Conservation (phyloP, 35 echinoderm and acorn worm species). For the Ptychodera flava region DNA sequence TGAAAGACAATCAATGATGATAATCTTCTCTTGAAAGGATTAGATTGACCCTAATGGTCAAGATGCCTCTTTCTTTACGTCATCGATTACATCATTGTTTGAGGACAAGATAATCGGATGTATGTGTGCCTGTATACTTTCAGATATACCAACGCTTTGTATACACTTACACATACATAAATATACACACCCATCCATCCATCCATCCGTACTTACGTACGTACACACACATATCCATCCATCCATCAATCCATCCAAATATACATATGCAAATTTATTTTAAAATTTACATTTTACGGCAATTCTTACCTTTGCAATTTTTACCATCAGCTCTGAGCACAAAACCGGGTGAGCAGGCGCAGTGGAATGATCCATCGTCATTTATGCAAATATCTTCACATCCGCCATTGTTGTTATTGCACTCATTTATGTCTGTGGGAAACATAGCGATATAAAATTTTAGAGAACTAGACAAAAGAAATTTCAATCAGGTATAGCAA, state of each 20-base stretch:
- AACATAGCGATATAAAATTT: no score
- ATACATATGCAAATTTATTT: slow-evolving; percentile 3
- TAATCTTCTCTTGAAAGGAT: no score
- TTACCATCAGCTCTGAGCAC: slow-evolving; percentile 57
- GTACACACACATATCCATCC: slow-evolving; percentile 9
- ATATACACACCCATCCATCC: not conserved
- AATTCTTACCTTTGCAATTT: slow-evolving; percentile 72
- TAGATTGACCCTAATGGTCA: no score
- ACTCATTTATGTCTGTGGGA: slow-evolving; percentile 95
- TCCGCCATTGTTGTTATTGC: slow-evolving; percentile 58
- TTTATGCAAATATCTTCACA: slow-evolving; percentile 87
- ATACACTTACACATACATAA: slow-evolving; percentile 7
- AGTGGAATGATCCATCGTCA: slow-evolving; percentile 60
- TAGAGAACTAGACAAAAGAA: no score
- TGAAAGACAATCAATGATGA: no score
- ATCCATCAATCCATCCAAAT: not conserved
- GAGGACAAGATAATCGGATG: no score
- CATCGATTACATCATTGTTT: no score
- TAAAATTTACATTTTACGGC: not conserved
- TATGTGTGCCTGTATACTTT: not conserved
- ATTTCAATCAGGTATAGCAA: no score
- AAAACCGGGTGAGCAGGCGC: slow-evolving; percentile 63
- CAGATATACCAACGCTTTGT: slow-evolving; percentile 6
- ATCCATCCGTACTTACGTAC: not conserved
- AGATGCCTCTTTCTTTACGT: no score